A percentile compares a stretch with the other conserved stretches of the same genome.
Conservation (phyloP, 1,140 invertebrate species). For the Bombus picipes region DNA sequence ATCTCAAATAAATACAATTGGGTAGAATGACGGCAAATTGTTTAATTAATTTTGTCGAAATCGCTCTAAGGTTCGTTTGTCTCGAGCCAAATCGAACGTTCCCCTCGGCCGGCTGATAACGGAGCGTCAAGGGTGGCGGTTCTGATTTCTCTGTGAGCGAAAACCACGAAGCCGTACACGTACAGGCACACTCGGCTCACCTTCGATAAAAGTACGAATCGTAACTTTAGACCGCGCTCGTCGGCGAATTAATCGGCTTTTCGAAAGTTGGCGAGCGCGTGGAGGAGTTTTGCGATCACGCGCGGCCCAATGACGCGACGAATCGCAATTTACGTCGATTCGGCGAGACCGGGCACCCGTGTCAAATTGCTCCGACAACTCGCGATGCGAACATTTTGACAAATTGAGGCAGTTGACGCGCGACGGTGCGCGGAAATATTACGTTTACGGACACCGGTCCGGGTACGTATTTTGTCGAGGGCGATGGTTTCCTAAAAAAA, state of each 20-base stretch:
- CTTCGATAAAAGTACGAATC: not conserved
- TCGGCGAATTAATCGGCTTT: slow-evolving; percentile 17
- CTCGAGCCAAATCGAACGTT: not conserved
- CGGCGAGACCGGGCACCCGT: not conserved
- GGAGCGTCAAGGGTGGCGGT: not conserved
- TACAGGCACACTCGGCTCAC: not conserved
- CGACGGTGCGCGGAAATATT: not conserved
- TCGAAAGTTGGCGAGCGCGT: slow-evolving; percentile 1
- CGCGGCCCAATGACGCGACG: not conserved
- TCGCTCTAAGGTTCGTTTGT: not conserved
- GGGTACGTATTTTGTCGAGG: not conserved
- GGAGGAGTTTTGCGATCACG: not conserved
- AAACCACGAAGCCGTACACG: slow-evolving; percentile 21
- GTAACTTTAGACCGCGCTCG: not conserved
- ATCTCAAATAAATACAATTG: too few species aligned
- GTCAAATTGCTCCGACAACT: slow-evolving; percentile 13
- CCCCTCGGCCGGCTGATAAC: not conserved
- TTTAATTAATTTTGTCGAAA: not conserved
- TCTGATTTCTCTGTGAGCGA: not conserved
- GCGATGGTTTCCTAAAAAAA: not conserved
- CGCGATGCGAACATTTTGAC: not conserved
- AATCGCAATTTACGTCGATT: not conserved
- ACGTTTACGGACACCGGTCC: too few species aligned
- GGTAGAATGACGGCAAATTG: too few species aligned
- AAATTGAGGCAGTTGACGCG: not conserved